Evolutionary conservation across 2,797 vertebrate genomes (phyloP).

Genomic region (Phoxinus dragarum): DNA sequence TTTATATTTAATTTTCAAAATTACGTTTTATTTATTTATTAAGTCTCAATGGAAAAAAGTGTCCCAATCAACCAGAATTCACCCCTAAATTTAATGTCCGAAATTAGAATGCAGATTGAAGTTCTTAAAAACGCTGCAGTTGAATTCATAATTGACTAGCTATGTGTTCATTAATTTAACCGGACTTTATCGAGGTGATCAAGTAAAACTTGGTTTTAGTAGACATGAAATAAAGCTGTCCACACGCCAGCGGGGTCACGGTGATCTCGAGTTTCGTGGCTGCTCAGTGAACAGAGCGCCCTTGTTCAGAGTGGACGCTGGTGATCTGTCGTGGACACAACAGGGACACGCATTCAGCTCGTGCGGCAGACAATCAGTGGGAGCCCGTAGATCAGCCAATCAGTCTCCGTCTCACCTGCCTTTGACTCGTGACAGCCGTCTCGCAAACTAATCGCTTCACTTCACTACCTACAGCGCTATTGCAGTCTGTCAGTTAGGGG

Average conservation of each 20-base stretch:
- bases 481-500: background rate
- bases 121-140: background rate
- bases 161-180: background rate
- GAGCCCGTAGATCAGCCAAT: constrained; percentile 33
- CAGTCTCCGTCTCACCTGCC: constrained; percentile 47
- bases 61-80: no score
- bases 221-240: constrained; percentile 46
- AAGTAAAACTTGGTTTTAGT: background rate
- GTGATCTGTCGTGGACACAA: constrained; percentile 62
- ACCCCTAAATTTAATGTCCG: background rate
- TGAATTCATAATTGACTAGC: background rate
- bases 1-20: background rate
- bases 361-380: constrained; percentile 53
- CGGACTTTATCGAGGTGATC: background rate
- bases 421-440: constrained; percentile 44
- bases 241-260: constrained; percentile 51
- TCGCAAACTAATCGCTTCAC: constrained; percentile 7
- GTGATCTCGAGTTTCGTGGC: constrained; percentile 66
- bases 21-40: no score
- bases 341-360: constrained; percentile 55
- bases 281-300: constrained; percentile 61
- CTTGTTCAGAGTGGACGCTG: constrained; percentile 61
- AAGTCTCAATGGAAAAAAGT: no score
- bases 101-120: background rate
- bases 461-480: background rate